Conservation (phyloP, 2,113 vertebrate genomes). For the Xerus inauris region DNA sequence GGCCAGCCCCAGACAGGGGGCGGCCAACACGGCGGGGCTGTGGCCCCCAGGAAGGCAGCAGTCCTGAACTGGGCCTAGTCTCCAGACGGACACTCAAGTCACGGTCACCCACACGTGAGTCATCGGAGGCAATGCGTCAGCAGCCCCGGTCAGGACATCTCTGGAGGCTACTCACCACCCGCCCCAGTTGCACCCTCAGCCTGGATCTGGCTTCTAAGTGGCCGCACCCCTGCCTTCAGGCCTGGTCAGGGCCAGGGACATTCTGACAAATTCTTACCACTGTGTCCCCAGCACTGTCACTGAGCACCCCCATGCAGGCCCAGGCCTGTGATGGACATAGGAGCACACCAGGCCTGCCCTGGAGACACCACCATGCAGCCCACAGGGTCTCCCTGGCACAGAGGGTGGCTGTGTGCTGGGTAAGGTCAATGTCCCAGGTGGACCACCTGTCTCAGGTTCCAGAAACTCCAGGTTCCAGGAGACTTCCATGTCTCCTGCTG, state of each 20-base stretch:
- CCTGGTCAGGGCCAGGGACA: background rate
- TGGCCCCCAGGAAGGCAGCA: slow-evolving; percentile 50
- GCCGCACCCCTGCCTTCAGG: background rate
- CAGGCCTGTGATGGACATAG: background rate
- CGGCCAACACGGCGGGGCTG: background rate
- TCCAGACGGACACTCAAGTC: slow-evolving; percentile 70
- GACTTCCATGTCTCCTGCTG: too few species aligned
- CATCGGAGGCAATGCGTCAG: slow-evolving; percentile 76
- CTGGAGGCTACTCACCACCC: slow-evolving; percentile 52
- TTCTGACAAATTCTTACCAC: background rate
- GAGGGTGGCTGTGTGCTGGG: background rate
- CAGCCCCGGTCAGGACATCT: slow-evolving; percentile 48
- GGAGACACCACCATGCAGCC: background rate
- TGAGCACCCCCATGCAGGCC: background rate
- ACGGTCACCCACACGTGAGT: slow-evolving; percentile 70
- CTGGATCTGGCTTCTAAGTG: background rate
- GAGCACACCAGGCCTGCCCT: background rate
- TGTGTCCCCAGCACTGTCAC: background rate
- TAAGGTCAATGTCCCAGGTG: too few species aligned
- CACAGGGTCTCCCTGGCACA: background rate
- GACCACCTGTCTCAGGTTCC: background rate
- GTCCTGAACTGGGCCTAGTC: slow-evolving; percentile 22
- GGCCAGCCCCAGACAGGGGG: slow-evolving; percentile 74
- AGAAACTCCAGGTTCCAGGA: too few species aligned
- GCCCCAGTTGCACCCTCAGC: slow-evolving; percentile 31